A percentile compares a stretch with the other conserved stretches of the same genome.
Conservation (phyloP, 2,888 invertebrate species). For the Euplexia lucipara region DNA sequence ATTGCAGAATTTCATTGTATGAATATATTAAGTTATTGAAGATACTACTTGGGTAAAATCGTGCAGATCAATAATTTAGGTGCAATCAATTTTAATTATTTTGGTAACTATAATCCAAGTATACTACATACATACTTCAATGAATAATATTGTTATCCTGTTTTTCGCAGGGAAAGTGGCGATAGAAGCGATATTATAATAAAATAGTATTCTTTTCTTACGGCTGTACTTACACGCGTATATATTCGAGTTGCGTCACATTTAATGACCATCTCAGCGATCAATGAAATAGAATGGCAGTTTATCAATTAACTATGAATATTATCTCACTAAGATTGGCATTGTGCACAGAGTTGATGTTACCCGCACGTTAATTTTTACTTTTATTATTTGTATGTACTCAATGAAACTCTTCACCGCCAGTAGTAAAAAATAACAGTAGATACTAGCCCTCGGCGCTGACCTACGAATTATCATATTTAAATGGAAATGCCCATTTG, state of each 20-base stretch:
- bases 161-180: not conserved
- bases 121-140: not conserved
- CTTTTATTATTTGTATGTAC: conserved; percentile 7
- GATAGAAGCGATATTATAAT: not conserved
- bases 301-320: conserved; percentile 12
- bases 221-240: conserved; percentile 6
- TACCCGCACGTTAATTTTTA: conserved; percentile 12
- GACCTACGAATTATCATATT: no score
- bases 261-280: conserved; percentile 15
- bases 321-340: conserved; percentile 15
- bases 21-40: not conserved
- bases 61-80: no score
- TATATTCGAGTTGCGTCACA: conserved; percentile 2
- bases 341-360: conserved; percentile 7
- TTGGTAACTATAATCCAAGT: conserved; percentile 9
- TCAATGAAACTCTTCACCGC: no score
- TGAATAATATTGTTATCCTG: conserved; percentile 26
- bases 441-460: no score
- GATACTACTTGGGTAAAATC: no score
- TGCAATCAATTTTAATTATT: conserved; percentile 35
- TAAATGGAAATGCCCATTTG: no score
- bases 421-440: no score
- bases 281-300: conserved; percentile 25
- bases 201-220: not conserved
- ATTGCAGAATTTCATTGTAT: conserved; percentile 28